Percentiles rank a stretch among this genome's conserved stretches.
phyloP scores from a whole-genome alignment of 2,113 vertebrate species.

The Nothobranchius furzeri region DNA sequence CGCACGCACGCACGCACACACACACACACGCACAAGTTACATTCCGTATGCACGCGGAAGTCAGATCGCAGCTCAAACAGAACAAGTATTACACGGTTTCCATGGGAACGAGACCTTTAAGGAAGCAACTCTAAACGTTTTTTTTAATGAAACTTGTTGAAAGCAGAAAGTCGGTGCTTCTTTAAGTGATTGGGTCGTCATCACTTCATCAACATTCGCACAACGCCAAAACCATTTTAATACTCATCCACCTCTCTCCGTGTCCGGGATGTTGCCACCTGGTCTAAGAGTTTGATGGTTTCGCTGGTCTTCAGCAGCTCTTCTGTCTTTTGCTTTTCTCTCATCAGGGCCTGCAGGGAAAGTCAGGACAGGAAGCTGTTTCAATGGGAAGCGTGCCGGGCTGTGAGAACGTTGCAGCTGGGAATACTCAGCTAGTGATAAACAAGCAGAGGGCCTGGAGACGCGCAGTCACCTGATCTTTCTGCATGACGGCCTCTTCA shows the following conservation, averaged over 20 bases:
- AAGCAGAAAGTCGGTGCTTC: too few species aligned
- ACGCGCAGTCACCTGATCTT: slow-evolving; percentile 81
- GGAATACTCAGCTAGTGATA: not conserved
- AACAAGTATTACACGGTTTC: too few species aligned
- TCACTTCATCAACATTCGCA: too few species aligned
- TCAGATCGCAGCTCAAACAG: too few species aligned
- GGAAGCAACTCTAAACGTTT: not conserved
- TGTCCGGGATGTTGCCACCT: slow-evolving; percentile 82
- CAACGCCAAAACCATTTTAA: too few species aligned
- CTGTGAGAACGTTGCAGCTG: not conserved
- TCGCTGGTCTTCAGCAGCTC: slow-evolving; percentile 87
- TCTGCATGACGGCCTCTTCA: slow-evolving; percentile 89
- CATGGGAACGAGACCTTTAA: not conserved
- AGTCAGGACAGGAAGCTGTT: not conserved
- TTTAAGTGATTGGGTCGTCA: too few species aligned
- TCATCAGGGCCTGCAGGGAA: slow-evolving; percentile 82
- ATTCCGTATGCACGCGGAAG: too few species aligned
- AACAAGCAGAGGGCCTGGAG: not conserved
- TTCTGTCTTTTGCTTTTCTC: slow-evolving; percentile 88
- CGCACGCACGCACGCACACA: too few species aligned
- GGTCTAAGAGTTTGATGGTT: slow-evolving; percentile 82
- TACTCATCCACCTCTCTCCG: slow-evolving; percentile 80
- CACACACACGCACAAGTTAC: too few species aligned
- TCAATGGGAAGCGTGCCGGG: not conserved
- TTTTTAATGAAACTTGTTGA: not conserved